Base-by-base conservation (phyloP, 1,140 invertebrate species). In the Medauroidea extradentata region DNA sequence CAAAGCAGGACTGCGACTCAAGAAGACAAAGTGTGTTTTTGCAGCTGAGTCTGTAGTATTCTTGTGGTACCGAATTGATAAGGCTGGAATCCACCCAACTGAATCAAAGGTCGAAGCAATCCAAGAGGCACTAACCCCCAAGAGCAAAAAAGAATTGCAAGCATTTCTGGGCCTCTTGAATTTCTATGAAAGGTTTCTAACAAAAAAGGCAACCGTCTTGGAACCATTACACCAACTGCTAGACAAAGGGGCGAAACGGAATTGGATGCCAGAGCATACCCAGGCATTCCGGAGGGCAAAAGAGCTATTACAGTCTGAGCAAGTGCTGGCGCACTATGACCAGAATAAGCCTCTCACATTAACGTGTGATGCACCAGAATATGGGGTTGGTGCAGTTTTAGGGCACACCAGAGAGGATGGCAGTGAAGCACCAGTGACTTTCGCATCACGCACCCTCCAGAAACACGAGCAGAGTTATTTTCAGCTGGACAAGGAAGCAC, bases 401-500 rank as follows among this genome's bases (percentile, higher is more conserved):
- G 64, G 65, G 4, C 70, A 78, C 58, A 27, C 53, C 1, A 49
- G 65, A 16, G 16, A 50, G 41, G 57, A 75, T 65, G 69, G 64
- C 13, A 21, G 34, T 3, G 69, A 69, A 56, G 62, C 55, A 59
- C 70, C 69, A 14, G 70, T 77, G 29, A 16, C 71, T 60, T 42
- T 73, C 29, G 56, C 72, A 51, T 62, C 55, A 67, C 58, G 74
- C 48, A 44, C 62, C 21, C 64, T 71, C 16, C 42, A 72, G 38
- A 55, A 61, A 38, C 60, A 71, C 71, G 67, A 75, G 63, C 67
- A 62, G 56, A 76, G 72, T 57, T 80, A 82, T 55, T 59, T 71
- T 9, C 75, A 77, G 57, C 71, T 78, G 24, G 74, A 82, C 24
- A 75, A 74, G 57, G 78, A 82, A 65, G 71, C 68, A n/a, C 58